Percentiles rank a stretch among this genome's conserved stretches.
phyloP scores from a whole-genome alignment of 2,113 vertebrate species.

The Ivindomyrus marchei region DNA sequence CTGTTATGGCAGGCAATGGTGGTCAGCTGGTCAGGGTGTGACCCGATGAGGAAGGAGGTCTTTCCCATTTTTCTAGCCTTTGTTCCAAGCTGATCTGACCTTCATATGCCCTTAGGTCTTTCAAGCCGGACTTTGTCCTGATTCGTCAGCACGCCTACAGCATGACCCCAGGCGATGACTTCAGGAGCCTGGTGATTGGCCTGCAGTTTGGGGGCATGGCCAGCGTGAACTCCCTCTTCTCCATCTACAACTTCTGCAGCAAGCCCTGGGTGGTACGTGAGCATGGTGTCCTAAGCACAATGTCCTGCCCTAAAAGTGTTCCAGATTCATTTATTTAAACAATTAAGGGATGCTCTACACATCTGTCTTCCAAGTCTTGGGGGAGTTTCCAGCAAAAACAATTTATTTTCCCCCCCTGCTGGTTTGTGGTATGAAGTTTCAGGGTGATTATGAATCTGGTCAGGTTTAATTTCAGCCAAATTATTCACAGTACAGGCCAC shows the following conservation, averaged over 20 bases:
- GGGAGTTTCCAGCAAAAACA: not conserved
- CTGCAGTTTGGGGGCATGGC: slow-evolving; percentile 80
- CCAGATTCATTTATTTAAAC: slow-evolving; percentile 36
- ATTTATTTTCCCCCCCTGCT: slow-evolving; percentile 12
- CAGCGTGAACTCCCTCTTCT: slow-evolving; percentile 82
- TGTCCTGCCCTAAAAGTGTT: not conserved
- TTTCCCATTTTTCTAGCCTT: not conserved
- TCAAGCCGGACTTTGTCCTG: slow-evolving; percentile 87
- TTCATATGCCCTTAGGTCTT: slow-evolving; percentile 62
- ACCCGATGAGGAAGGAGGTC: not conserved
- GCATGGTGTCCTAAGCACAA: not conserved
- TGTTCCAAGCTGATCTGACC: slow-evolving; percentile 11
- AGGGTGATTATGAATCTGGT: not conserved
- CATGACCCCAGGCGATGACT: slow-evolving; percentile 89
- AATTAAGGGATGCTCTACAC: slow-evolving; percentile 36
- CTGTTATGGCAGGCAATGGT: not conserved
- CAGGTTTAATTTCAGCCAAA: slow-evolving; percentile 26
- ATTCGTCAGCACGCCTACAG: slow-evolving; percentile 89
- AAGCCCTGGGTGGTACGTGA: slow-evolving; percentile 95
- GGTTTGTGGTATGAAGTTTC: not conserved
- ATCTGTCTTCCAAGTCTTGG: slow-evolving; percentile 26
- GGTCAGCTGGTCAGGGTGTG: not conserved
- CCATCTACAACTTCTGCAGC: slow-evolving; percentile 98
- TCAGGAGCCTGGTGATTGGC: slow-evolving; percentile 84
- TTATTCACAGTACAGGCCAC: not conserved